A percentile compares a stretch with the other conserved stretches of the same genome.
Conservation (phyloP, 1,140 invertebrate species). For the Nixonia krombeini region DNA sequence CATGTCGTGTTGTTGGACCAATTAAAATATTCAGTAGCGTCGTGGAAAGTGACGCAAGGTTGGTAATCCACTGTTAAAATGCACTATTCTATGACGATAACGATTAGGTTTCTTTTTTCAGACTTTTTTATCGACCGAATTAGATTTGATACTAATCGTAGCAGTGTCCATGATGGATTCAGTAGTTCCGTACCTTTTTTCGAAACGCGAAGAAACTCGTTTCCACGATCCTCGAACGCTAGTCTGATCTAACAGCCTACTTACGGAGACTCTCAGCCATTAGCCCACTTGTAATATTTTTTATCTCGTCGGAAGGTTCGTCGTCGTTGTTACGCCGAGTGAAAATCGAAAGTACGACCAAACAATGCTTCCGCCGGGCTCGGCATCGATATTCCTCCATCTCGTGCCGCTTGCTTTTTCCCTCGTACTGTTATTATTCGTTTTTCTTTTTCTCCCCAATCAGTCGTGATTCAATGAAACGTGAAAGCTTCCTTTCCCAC, state of each 20-base stretch:
- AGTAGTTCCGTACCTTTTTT: too few species aligned
- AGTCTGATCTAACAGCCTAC: conserved; percentile 41
- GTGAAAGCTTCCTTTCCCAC: conserved; percentile 49
- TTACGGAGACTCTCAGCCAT: conserved; percentile 46
- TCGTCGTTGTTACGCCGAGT: conserved; percentile 1
- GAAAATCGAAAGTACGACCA: conserved; percentile 32
- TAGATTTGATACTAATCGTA: too few species aligned
- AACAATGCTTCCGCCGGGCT: conserved; percentile 11
- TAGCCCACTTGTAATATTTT: conserved; percentile 50
- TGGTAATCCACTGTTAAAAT: too few species aligned
- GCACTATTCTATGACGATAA: too few species aligned
- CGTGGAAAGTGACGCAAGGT: too few species aligned
- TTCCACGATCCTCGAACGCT: conserved; percentile 15
- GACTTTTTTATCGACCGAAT: too few species aligned
- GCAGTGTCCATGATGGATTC: too few species aligned
- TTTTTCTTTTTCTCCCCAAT: conserved; percentile 9
- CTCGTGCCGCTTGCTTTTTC: too few species aligned
- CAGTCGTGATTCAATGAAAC: conserved; percentile 33
- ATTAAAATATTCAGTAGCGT: too few species aligned
- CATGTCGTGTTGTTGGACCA: too few species aligned
- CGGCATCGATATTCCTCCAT: conserved; percentile 12
- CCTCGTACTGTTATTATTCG: too few species aligned
- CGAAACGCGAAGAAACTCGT: conserved; percentile 36
- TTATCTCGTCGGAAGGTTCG: conserved; percentile 19
- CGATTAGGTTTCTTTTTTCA: too few species aligned